These are phyloP conservation scores for Melanotaenia trifasciata DNA, from an alignment of 2,797 vertebrate genomes.

Conservation along the genomic window DNA sequence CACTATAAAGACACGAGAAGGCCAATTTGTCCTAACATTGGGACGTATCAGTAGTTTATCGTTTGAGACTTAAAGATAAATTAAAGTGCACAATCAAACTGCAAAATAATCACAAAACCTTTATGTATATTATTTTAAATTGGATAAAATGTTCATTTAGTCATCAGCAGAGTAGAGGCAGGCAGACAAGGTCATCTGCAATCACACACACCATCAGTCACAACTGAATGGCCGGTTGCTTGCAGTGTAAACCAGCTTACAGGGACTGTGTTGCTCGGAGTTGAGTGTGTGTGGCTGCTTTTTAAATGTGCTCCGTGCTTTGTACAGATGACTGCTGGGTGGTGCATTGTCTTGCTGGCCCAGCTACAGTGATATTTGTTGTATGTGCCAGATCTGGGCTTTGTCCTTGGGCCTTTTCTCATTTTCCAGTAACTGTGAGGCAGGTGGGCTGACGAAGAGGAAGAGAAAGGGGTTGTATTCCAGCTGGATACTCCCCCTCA, in stretches of 20 bases:
- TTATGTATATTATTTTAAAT: background rate
- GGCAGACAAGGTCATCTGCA: background rate
- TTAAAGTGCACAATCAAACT: background rate
- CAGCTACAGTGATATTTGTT: conserved; percentile 55
- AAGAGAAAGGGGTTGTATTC: conserved; percentile 49
- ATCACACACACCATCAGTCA: conserved; percentile 4
- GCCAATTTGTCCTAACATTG: background rate
- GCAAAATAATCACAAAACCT: background rate
- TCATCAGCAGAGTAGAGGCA: background rate
- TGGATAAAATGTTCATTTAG: background rate
- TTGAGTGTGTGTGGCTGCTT: conserved; percentile 53
- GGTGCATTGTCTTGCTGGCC: conserved; percentile 46
- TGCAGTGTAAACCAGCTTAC: conserved; percentile 64
- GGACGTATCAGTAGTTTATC: background rate
- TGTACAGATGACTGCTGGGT: conserved; percentile 48
- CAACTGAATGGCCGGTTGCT: conserved; percentile 51
- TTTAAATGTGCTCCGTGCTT: conserved; percentile 56
- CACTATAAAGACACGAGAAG: conserved; percentile 22
- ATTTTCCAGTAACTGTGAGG: conserved; percentile 31
- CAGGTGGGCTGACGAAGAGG: conserved; percentile 29
- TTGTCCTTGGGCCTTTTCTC: conserved; percentile 46
- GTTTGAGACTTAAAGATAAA: background rate
- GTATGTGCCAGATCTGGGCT: conserved; percentile 49
- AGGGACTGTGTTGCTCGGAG: conserved; percentile 34
- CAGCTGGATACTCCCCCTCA: conserved; percentile 42